Evolutionary conservation across 2,797 vertebrate genomes (phyloP).

Genomic region (Pangasius sanitwongsei): DNA sequence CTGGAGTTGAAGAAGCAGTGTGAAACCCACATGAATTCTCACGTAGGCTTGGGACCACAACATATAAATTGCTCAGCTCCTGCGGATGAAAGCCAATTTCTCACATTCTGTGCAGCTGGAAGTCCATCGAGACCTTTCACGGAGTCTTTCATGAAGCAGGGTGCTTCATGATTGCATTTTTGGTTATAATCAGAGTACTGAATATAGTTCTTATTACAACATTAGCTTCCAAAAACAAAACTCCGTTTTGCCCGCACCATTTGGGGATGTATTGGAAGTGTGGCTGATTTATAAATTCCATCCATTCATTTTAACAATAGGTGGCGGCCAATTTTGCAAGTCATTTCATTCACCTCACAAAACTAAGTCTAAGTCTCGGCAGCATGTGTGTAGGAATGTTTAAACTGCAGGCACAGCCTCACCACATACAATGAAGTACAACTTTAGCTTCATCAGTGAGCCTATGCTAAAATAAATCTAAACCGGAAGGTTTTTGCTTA

Average conservation of each 20-base stretch:
- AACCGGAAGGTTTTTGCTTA: not conserved
- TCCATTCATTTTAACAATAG: not conserved
- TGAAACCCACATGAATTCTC: slow-evolving; percentile 48
- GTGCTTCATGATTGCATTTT: slow-evolving; percentile 51
- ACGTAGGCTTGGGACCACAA: slow-evolving; percentile 62
- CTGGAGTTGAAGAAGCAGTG: slow-evolving; percentile 4
- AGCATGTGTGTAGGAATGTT: not conserved
- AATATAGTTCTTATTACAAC: not conserved
- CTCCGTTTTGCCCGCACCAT: no score
- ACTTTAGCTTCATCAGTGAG: not conserved
- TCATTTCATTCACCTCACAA: not conserved
- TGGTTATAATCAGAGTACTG: not conserved
- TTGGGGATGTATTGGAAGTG: not conserved
- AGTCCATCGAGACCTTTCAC: slow-evolving; percentile 61
- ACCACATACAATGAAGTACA: not conserved
- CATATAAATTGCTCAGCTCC: slow-evolving; percentile 74
- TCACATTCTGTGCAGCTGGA: slow-evolving; percentile 58
- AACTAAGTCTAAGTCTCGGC: not conserved
- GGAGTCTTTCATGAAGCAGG: slow-evolving; percentile 40
- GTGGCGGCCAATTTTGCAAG: not conserved
- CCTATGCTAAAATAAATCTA: not conserved
- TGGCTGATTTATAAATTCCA: not conserved
- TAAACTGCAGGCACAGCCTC: not conserved
- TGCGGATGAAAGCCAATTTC: slow-evolving; percentile 71
- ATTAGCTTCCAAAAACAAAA: not conserved